These are phyloP conservation scores for Trichopoda pennipes DNA, from an alignment of 2,888 invertebrate species.

Conservation along the genomic window DNA sequence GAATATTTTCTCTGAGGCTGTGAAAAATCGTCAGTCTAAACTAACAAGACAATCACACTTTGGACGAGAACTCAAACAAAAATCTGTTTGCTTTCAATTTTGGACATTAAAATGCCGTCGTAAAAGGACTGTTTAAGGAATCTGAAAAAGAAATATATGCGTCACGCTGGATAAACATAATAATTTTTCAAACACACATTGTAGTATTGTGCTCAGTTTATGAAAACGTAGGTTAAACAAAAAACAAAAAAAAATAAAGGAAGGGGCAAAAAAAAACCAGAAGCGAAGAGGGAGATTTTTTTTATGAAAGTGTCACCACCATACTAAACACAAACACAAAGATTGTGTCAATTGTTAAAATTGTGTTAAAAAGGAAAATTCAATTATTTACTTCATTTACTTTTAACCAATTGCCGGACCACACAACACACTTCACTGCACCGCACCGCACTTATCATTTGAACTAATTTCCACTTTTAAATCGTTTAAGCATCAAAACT, in stretches of 20 bases:
- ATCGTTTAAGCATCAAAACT: conserved; percentile 30
- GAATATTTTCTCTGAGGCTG: too few relatives aligned
- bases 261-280: background rate
- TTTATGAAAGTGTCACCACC: conserved; percentile 45
- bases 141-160: too few relatives aligned
- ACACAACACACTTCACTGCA: conserved; percentile 39
- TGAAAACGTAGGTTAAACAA: background rate
- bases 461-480: conserved; percentile 44
- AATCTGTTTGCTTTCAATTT: too few relatives aligned
- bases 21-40: too few relatives aligned
- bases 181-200: conserved; percentile 18
- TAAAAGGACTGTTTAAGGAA: too few relatives aligned
- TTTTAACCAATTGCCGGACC: conserved; percentile 46
- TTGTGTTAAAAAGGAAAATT: conserved; percentile 39
- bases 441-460: conserved; percentile 5
- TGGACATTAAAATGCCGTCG: too few relatives aligned
- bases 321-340: conserved; percentile 3
- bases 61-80: too few relatives aligned
- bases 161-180: too few relatives aligned
- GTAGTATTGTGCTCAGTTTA: conserved; percentile 33
- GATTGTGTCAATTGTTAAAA: conserved; percentile 26
- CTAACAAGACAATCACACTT: too few relatives aligned
- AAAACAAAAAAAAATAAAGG: conserved; percentile 18
- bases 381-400: conserved; percentile 60
- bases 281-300: conserved; percentile 8